phyloP scores from a whole-genome alignment of 92 coral and sea anemone genomes.

The Epizoanthus scotinus region DNA sequence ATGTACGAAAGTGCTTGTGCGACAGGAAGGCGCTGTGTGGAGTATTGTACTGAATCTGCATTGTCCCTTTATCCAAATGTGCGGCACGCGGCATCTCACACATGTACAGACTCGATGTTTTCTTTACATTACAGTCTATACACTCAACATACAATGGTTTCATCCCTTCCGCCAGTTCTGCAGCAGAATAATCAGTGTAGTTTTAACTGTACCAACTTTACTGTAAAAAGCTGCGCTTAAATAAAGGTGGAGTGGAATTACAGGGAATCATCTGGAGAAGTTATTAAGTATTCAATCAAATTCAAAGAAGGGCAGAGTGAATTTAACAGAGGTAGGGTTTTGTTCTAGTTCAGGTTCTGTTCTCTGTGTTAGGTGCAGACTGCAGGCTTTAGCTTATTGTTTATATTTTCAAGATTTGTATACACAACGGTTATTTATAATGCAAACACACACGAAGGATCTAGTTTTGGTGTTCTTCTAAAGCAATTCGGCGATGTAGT shows the following conservation, averaged over 20 bases:
- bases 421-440: background rate
- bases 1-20: slow-evolving; percentile 38
- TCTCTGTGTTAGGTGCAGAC: background rate
- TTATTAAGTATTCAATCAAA: too few relatives aligned
- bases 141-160: background rate
- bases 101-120: background rate
- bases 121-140: slow-evolving; percentile 14
- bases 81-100: slow-evolving; percentile 36
- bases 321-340: too few relatives aligned
- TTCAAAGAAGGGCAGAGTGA: too few relatives aligned
- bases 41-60: slow-evolving; percentile 31
- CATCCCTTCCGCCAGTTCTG: background rate
- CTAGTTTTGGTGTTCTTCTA: background rate
- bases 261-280: too few relatives aligned
- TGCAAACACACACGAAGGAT: background rate
- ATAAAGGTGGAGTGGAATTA: too few relatives aligned
- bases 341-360: background rate
- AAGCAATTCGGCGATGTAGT: background rate
- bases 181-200: background rate
- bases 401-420: background rate
- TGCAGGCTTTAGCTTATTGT: background rate
- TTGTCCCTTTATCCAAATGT: slow-evolving; percentile 13
- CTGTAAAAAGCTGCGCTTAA: background rate
- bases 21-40: slow-evolving; percentile 41
- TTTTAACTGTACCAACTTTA: background rate